Evolutionary conservation across 2,113 vertebrate species (phyloP).

Genomic region (Prunella fulvescens): DNA sequence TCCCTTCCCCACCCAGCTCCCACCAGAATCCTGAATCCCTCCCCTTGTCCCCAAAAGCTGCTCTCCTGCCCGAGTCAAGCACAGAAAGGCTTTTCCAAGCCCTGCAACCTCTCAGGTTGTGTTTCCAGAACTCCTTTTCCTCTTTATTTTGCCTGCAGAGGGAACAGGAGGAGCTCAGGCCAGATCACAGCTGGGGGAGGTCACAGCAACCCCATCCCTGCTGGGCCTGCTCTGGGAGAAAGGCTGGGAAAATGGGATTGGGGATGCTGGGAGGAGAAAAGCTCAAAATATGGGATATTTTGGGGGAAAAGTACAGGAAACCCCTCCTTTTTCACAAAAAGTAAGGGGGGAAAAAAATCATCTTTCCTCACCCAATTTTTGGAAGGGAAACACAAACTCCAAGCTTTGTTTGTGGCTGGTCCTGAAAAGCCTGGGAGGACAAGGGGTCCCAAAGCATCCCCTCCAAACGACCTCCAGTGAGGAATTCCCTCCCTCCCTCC

Average conservation of each 20-base stretch:
- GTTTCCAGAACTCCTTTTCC: neutral
- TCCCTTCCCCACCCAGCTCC: neutral
- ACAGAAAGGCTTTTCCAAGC: neutral
- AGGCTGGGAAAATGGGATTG: neutral
- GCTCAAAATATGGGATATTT: neutral
- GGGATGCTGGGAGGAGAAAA: neutral
- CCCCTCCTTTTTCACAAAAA: neutral
- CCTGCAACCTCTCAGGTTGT: neutral
- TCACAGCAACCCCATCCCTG: neutral
- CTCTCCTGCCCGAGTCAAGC: accelerated
- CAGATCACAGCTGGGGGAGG: neutral
- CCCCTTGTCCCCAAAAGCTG: accelerated
- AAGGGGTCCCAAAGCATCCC: no score
- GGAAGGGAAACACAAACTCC: neutral
- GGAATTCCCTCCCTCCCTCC: neutral
- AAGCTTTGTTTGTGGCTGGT: neutral
- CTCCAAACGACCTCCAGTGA: neutral
- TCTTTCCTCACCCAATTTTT: neutral
- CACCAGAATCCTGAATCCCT: neutral
- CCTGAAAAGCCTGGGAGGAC: neutral
- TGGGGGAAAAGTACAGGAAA: accelerated
- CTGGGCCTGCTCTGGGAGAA: neutral
- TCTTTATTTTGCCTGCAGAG: neutral
- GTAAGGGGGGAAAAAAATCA: neutral
- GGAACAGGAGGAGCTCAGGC: neutral